Evolutionary conservation across 1,140 invertebrate genomes (phyloP).

Genomic region (Procambarus clarkii): DNA sequence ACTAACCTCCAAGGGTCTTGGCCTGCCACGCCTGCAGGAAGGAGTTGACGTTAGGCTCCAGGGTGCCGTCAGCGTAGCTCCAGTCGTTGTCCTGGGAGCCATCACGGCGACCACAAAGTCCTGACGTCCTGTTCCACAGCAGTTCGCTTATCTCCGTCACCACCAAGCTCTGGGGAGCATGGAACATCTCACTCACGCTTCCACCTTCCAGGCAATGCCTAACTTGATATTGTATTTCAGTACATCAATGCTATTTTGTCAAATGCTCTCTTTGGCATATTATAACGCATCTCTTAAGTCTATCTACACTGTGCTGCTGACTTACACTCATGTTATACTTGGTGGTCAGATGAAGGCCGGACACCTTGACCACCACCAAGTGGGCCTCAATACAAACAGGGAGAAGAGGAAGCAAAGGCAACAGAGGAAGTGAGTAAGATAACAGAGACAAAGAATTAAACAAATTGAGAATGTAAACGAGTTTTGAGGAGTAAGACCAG

Average conservation of each 20-base stretch:
- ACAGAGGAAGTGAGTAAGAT: too few species aligned
- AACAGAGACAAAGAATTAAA: too few species aligned
- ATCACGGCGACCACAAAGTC: constrained; percentile 88
- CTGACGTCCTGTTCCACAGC: constrained; percentile 86
- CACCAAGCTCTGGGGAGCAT: constrained; percentile 77
- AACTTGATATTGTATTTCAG: too few species aligned
- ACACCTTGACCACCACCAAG: constrained; percentile 82
- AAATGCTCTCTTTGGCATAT: too few species aligned
- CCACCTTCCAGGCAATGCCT: too few species aligned
- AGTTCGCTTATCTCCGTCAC: constrained; percentile 82
- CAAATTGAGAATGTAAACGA: too few species aligned
- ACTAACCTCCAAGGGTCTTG: constrained; percentile 80
- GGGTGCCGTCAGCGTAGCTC: constrained; percentile 78
- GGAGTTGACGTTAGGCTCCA: constrained; percentile 76
- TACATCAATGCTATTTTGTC: too few species aligned
- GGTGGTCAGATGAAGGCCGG: constrained; percentile 82
- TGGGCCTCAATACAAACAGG: constrained; percentile 77
- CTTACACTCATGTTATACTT: constrained; percentile 81
- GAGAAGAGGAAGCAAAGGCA: too few species aligned
- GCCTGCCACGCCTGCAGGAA: constrained; percentile 84
- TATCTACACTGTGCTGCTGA: too few species aligned
- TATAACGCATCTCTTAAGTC: too few species aligned
- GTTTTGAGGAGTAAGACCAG: too few species aligned
- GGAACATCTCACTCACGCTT: too few species aligned
- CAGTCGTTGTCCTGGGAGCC: constrained; percentile 84